Base-by-base conservation (phyloP, 2,113 vertebrate genomes). In the Trematocara unimaculatum region DNA sequence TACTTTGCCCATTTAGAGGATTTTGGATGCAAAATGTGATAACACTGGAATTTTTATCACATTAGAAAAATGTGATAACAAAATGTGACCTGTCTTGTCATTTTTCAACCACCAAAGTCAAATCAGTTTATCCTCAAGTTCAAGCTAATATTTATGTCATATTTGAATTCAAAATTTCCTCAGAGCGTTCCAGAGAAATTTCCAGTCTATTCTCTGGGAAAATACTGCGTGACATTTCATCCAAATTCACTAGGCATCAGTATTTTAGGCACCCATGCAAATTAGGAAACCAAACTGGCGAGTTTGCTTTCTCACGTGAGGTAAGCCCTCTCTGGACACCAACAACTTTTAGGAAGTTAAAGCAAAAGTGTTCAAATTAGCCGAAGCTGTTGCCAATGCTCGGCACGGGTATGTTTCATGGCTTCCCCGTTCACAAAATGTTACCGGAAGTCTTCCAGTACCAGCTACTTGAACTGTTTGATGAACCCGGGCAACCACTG, bases 381-480 rank as follows among this genome's bases (percentile, higher is more conserved):
- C 10, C 3, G 10, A 51, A 8, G 45, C 23, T 77, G 6, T 8
- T 47, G 23, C 15, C 6, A 51, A 1, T 51, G 10, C 10, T 77
- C 2, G 1, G 42, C 14, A 31, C 9, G 3, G 42, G 0, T 13
- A 31, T 31, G 70, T 49, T 77, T 51, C 45, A 33, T 4, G 6
- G 17, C 26, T 51, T 47, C 15, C 42, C 8, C 9, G 6, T 3
- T 31, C 17, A 51, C 45, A 7, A 33, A 77, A 77, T 33, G 45
- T 51, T 51, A 77, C 72, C 4, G 1, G 17, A 77, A 33, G 26
- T 18, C 45, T 49, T 77, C 17, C 17, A 77, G 47, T 1, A 77
- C 0, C 72, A 51, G 45, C 45, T 31, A 1, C 42, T 31, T 31
- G 15, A 18, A 29, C 40, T 74, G 23, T 17, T 1, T 0, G 15